phyloP scores from a whole-genome alignment of 2,888 invertebrate genomes.

The Agriopis leucophaearia region DNA sequence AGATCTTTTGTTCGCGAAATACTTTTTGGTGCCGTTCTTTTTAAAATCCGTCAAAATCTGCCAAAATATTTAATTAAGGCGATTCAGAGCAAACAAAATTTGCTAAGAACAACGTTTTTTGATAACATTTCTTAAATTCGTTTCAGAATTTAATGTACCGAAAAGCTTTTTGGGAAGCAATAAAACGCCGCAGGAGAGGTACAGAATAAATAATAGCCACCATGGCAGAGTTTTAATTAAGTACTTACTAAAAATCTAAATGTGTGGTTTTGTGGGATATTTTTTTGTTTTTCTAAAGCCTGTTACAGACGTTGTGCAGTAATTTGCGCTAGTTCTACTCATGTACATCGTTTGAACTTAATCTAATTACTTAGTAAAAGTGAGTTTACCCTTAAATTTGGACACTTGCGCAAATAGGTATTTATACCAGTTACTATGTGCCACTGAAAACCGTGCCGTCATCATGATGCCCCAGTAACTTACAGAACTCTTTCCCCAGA shows the following conservation, averaged over 20 bases:
- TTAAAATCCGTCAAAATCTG: not conserved
- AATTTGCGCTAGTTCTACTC: too few relatives aligned
- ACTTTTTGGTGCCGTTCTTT: not conserved
- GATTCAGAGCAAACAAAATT: constrained; percentile 26
- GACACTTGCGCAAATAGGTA: too few relatives aligned
- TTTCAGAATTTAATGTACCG: constrained; percentile 15
- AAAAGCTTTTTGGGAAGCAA: not conserved
- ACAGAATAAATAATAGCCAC: not conserved
- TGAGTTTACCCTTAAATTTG: too few relatives aligned
- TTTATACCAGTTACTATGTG: constrained; percentile 8
- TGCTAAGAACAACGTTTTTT: not conserved
- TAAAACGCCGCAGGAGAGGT: constrained; percentile 1
- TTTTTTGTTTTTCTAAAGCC: too few relatives aligned
- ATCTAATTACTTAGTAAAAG: too few relatives aligned
- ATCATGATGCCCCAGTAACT: constrained; percentile 36
- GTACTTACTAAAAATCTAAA: too few relatives aligned
- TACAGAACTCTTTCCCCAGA: constrained; percentile 31
- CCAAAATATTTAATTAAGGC: constrained; percentile 14
- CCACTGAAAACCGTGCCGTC: constrained; percentile 27
- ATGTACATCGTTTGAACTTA: too few relatives aligned
- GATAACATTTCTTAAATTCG: constrained; percentile 6
- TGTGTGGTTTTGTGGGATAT: too few relatives aligned
- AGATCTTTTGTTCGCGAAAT: not conserved
- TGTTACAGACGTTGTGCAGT: too few relatives aligned
- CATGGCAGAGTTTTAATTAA: not conserved